Evolutionary conservation across 2,888 invertebrate species (phyloP), one percentile per base, ranked within the genome.

Genomic region (Pantelozetes paolii): DNA sequence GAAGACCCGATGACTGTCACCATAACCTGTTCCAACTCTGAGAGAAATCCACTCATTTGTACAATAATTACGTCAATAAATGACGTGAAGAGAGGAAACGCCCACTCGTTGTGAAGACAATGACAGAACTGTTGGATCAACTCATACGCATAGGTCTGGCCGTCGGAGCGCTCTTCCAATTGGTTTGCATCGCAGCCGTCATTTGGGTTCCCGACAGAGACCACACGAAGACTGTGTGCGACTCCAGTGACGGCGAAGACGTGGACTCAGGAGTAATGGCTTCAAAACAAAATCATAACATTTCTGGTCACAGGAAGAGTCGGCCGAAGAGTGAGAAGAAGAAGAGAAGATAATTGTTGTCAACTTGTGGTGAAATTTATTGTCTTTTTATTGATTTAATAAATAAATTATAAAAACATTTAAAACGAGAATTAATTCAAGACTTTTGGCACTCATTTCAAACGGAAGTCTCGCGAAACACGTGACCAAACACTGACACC

Each of bases 101-200:
- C n/a, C n/a, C n/a, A n/a, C n/a, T n/a, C n/a, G n/a, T n/a, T 23
- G 23, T 28, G 62, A 11, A 2, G 20, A 64, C 71, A 64, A 36
- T 64, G 64, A n/a, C n/a, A 28, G 77, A 79, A 20, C 70, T 89
- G 78, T 86, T 90, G 79, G 89, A 89, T 76, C 87, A 88, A 20
- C 83, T 91, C 75, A 86, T 92, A 40, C 86, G 90, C 42, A 90
- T 89, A 82, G 92, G 93, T 18, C 84, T 94, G 6, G 92, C 92
- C 80, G 84, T 92, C 48, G 92, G 92, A 6, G 93, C 93, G 20
- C 86, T 91, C n/a, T 94, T 94, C 80, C 94, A 94, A 83, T 83
- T 94, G 74, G 83, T 89, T 28, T 94, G 93, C 80, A 86, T 94
- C 77, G 86, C 90, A 71, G 90, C 92, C 26, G 91, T 92, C 78